Percentiles rank a stretch among this genome's conserved stretches.
These are phyloP conservation scores for Agrypnia vestita DNA, from an alignment of 1,140 invertebrate genomes.

Conservation along the genomic window DNA sequence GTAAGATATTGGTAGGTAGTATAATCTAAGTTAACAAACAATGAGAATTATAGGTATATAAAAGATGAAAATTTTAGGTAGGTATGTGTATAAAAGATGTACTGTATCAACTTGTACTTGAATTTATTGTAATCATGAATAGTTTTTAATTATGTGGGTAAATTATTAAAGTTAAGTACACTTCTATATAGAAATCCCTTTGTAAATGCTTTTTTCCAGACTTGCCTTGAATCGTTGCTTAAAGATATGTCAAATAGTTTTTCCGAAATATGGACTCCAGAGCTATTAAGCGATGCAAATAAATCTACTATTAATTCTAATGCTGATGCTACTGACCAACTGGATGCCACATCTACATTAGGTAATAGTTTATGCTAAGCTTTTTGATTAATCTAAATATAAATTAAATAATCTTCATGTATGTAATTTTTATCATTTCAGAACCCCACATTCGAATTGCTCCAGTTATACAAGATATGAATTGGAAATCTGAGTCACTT, in stretches of 20 bases:
- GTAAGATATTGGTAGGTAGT: too few relatives aligned
- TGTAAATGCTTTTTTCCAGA: slow-evolving; percentile 22
- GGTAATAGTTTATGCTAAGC: slow-evolving; percentile 60
- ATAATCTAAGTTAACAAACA: too few relatives aligned
- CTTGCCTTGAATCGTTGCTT: slow-evolving; percentile 64
- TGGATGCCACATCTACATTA: slow-evolving; percentile 67
- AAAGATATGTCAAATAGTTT: slow-evolving; percentile 71
- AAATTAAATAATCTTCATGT: neutral
- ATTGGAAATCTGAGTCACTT: slow-evolving; percentile 67
- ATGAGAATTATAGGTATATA: too few relatives aligned
- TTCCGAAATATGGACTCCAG: slow-evolving; percentile 73
- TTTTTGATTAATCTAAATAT: neutral
- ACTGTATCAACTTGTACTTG: neutral
- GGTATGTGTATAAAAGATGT: neutral
- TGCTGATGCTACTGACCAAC: slow-evolving; percentile 61
- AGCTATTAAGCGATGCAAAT: slow-evolving; percentile 68
- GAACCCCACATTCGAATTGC: slow-evolving; percentile 69
- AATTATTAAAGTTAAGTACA: too few relatives aligned
- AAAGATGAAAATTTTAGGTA: too few relatives aligned
- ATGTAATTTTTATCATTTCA: slow-evolving; percentile 63
- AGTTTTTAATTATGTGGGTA: too few relatives aligned
- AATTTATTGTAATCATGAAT: too few relatives aligned
- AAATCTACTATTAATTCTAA: slow-evolving; percentile 64
- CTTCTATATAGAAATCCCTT: too few relatives aligned
- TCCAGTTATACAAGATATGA: slow-evolving; percentile 67